Conservation (phyloP, 1,140 invertebrate genomes). For the Ips typographus region DNA sequence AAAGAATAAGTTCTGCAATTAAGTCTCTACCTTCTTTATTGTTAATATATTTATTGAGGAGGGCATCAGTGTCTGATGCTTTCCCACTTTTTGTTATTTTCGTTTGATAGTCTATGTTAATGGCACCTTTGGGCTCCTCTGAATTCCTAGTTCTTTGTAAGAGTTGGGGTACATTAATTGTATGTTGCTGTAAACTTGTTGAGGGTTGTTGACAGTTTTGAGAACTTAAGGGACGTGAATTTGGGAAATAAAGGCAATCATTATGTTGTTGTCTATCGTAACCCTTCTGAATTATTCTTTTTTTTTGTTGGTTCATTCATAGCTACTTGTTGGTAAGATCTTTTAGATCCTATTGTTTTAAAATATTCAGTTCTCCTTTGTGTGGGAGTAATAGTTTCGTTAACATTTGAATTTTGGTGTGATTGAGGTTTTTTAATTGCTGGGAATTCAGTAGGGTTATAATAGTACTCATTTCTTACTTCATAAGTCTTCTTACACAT, state of each 20-base stretch:
- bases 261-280: slow-evolving; percentile 12
- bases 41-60: neutral
- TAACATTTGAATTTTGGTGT: neutral
- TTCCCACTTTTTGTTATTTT: neutral
- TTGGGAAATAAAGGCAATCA: slow-evolving; percentile 12
- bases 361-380: slow-evolving; percentile 15
- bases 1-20: neutral
- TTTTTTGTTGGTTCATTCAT: slow-evolving; percentile 1
- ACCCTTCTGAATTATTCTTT: slow-evolving; percentile 12
- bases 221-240: slow-evolving; percentile 1
- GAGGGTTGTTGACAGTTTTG: neutral
- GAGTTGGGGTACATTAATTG: neutral
- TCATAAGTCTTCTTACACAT: neutral
- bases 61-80: no score
- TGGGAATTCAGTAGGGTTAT: slow-evolving; percentile 7
- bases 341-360: neutral
- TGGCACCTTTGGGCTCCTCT: neutral
- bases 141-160: neutral
- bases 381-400: neutral
- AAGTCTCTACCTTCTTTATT: slow-evolving; percentile 1
- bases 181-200: neutral
- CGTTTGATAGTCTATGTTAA: neutral
- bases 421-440: neutral
- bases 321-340: slow-evolving; percentile 12
- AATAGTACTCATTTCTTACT: slow-evolving; percentile 4